Evolutionary conservation across 2,888 invertebrate species (phyloP), one percentile per base, ranked within the genome.

Genomic region (Rhimphoctona megacephalus): DNA sequence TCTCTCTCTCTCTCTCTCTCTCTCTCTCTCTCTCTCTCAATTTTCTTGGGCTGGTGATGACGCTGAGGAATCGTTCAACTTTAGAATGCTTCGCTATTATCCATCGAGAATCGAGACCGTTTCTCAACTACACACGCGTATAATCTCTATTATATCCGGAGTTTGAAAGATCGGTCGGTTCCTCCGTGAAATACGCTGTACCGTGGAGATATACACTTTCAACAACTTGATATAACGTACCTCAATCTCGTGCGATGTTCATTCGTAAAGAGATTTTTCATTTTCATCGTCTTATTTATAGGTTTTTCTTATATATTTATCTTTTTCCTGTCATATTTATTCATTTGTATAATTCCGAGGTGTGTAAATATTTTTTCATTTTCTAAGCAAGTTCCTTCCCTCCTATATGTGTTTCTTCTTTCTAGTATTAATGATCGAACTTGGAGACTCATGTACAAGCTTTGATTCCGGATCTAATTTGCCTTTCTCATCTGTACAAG

Each of bases 341-440:
- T 79, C 57, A 25, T 39, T 69, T 76, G 22, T 74, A n/a, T 43
- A 54, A 7, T 74, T 57, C 39, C 14, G 19, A 49, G 25, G 11
- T 72, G 46, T 76, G 49, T 39, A 33, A 70, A n/a, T 70, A 9
- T 49, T 36, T 46, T 22, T 25, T 43, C 17, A 30, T 66, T 22
- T 54, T 5, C n/a, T 54, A 61, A 17, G 14, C 52, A 19, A 64
- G 33, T 52, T 57, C 54, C 3, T 70, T 22, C 25, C 33, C 57
- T 72, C 61, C 39, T n/a, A 9, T 64, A 11, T 43, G 36, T 61
- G 22, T 73, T 81, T 22, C 22, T 9, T 52, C 17, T 43, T 70
- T 52, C 82, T 81, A 81, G 52, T 36, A 39, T 81, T 78, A 83
- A 78, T 86, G 52, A 83, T 86, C 84, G 81, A 86, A 86, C 86